These are phyloP conservation scores for Aromia moschata DNA, from an alignment of 2,888 invertebrate species.

Conservation along the genomic window DNA sequence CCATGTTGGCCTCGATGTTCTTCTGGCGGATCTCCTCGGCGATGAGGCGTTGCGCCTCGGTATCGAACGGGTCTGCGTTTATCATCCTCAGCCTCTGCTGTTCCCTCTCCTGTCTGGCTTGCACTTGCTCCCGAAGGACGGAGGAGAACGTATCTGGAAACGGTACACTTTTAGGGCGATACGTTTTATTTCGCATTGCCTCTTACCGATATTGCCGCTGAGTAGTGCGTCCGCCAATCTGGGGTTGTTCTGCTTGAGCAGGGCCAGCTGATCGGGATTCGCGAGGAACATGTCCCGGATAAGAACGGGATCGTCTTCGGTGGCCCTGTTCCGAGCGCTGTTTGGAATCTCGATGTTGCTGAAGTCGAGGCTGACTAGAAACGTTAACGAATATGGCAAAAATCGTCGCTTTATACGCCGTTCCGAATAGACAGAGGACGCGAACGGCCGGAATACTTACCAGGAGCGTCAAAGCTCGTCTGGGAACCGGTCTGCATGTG, in stretches of 20 bases:
- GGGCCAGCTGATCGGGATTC: slow-evolving; percentile 89
- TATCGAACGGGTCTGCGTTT: slow-evolving; percentile 94
- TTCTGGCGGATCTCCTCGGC: slow-evolving; percentile 95
- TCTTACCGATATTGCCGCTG: slow-evolving; percentile 80
- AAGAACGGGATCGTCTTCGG: slow-evolving; percentile 83
- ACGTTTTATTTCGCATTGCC: neutral
- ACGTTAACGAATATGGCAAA: no score
- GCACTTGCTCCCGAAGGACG: slow-evolving; percentile 84
- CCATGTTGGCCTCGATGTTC: slow-evolving; percentile 98
- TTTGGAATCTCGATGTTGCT: slow-evolving; percentile 84
- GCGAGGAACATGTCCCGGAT: slow-evolving; percentile 87
- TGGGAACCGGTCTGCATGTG: slow-evolving; percentile 67
- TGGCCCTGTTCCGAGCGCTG: slow-evolving; percentile 50
- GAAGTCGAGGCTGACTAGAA: slow-evolving; percentile 75
- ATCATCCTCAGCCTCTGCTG: slow-evolving; percentile 86
- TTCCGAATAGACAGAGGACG: no score
- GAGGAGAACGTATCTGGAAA: slow-evolving; percentile 78
- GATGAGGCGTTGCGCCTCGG: slow-evolving; percentile 92
- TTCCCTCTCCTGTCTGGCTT: slow-evolving; percentile 83
- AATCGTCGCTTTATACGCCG: no score
- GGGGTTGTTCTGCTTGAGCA: slow-evolving; percentile 93
- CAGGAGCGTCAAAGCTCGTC: slow-evolving; percentile 43
- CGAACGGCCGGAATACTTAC: neutral
- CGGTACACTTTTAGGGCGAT: slow-evolving; percentile 16
- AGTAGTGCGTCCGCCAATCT: slow-evolving; percentile 89